Conservation (phyloP, 2,888 invertebrate genomes). For the Apodemia duryi region DNA sequence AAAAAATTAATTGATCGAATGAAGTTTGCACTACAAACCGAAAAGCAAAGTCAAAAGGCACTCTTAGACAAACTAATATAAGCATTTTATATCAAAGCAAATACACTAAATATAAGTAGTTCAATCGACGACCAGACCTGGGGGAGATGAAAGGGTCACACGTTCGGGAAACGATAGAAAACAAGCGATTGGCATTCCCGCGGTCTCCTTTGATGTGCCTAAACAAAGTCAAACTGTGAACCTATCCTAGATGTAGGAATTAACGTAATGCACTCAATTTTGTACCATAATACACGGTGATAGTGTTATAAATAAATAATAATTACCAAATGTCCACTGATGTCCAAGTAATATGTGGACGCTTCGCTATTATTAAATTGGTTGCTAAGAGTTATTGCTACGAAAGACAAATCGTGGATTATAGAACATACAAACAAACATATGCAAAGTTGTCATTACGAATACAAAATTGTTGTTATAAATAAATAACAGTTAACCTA, state of each 20-base stretch:
- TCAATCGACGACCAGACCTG: constrained; percentile 18
- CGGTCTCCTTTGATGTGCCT: constrained; percentile 49
- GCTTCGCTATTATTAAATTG: no score
- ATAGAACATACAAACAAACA: no score
- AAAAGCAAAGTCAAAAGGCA: constrained; percentile 3
- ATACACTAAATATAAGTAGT: constrained; percentile 23
- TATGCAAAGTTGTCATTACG: no score
- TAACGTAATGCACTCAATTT: background rate
- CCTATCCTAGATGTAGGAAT: constrained; percentile 14
- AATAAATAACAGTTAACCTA: no score
- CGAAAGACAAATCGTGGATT: no score
- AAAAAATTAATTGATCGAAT: constrained; percentile 10
- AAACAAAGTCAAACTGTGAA: constrained; percentile 23
- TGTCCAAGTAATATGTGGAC: no score
- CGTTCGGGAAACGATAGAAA: constrained; percentile 59
- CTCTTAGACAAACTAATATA: constrained; percentile 14
- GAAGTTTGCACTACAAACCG: constrained; percentile 1
- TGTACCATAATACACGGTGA: background rate
- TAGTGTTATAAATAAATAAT: background rate
- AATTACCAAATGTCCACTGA: no score
- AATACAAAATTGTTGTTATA: no score
- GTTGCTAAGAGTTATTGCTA: no score
- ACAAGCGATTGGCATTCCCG: constrained; percentile 60
- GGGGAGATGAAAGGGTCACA: constrained; percentile 32
- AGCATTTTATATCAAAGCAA: constrained; percentile 14